Conservation (phyloP, 2,888 invertebrate species). For the Mayetiola destructor region DNA sequence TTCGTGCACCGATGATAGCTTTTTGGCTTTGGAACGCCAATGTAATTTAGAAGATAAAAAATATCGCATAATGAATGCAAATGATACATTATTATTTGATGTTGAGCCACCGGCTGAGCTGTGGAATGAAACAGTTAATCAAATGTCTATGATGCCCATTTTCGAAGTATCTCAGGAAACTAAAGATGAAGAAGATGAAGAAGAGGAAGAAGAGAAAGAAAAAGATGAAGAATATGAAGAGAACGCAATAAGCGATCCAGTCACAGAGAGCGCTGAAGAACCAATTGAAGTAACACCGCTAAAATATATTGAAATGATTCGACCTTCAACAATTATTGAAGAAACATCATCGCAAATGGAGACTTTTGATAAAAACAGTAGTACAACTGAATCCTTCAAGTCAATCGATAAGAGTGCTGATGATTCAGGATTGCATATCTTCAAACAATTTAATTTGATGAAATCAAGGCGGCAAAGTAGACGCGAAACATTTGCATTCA, state of each 20-base stretch:
- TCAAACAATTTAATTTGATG: background rate
- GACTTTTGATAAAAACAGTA: background rate
- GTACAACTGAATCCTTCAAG: background rate
- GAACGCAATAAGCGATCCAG: no score
- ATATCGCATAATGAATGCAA: background rate
- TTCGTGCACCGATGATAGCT: background rate
- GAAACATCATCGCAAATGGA: conserved; percentile 19
- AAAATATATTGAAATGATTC: conserved; percentile 30
- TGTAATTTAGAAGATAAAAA: background rate
- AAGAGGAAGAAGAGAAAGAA: no score
- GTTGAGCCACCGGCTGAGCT: conserved; percentile 5
- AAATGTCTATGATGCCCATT: background rate
- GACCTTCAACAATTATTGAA: conserved; percentile 33
- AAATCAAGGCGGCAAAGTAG: no score
- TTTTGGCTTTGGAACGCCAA: background rate
- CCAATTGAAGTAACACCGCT: conserved; percentile 27
- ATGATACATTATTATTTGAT: conserved; percentile 4
- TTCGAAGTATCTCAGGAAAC: background rate
- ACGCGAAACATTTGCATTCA: conserved; percentile 4
- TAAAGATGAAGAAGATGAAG: background rate
- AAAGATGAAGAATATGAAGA: no score
- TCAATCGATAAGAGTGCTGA: background rate
- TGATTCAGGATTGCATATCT: no score
- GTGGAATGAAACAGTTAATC: background rate
- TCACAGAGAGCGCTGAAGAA: conserved; percentile 20